These are phyloP conservation scores for Epinotia ramella DNA, from an alignment of 2,888 invertebrate species.

Conservation along the genomic window DNA sequence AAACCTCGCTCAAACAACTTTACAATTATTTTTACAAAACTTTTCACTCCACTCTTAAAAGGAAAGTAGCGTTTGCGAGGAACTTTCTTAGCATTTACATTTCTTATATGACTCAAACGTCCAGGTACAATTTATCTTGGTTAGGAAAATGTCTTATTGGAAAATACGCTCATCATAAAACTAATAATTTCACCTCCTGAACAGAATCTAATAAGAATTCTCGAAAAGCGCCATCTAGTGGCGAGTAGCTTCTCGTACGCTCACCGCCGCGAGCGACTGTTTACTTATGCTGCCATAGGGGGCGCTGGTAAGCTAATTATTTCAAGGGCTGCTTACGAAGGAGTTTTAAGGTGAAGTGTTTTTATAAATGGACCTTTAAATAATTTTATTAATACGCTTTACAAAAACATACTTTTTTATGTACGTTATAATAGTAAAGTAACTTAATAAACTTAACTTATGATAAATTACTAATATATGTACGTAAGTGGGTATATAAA, in stretches of 20 bases:
- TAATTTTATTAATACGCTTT: background rate
- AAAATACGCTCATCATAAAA: background rate
- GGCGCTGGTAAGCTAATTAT: constrained; percentile 57
- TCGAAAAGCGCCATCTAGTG: constrained; percentile 65
- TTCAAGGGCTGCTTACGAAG: background rate
- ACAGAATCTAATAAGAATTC: constrained; percentile 49
- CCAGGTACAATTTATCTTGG: background rate
- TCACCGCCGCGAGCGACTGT: constrained; percentile 29
- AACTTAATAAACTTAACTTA: too few relatives aligned
- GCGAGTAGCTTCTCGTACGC: constrained; percentile 64
- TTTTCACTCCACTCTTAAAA: constrained; percentile 18
- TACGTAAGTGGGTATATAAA: too few relatives aligned
- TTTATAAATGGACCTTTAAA: too few relatives aligned
- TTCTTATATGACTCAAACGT: constrained; percentile 3
- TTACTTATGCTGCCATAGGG: constrained; percentile 53
- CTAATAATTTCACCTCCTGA: background rate
- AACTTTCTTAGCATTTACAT: constrained; percentile 7
- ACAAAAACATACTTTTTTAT: background rate
- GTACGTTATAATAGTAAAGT: background rate
- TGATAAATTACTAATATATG: too few relatives aligned
- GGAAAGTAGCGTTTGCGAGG: constrained; percentile 1
- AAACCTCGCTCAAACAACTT: constrained; percentile 39
- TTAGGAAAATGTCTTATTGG: constrained; percentile 8
- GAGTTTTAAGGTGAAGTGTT: background rate
- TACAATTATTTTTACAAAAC: constrained; percentile 35